These are phyloP conservation scores for Drosophila monieri DNA, from an alignment of 2,888 invertebrate genomes.

Conservation along the genomic window DNA sequence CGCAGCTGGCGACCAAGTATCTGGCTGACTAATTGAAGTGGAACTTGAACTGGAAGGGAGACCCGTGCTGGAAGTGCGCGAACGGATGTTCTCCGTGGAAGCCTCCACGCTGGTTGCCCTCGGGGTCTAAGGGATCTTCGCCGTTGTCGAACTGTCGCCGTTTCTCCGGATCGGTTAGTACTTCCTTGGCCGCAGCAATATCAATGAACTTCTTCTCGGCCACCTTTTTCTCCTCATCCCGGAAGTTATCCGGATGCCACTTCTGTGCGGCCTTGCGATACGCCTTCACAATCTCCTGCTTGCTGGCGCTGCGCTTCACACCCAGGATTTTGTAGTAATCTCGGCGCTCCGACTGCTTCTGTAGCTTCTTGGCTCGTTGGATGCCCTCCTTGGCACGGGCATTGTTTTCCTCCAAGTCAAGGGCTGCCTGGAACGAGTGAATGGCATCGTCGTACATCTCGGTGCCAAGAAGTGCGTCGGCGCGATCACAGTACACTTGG, in stretches of 20 bases:
- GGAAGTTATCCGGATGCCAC: constrained; percentile 99
- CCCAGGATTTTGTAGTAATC: constrained; percentile 96
- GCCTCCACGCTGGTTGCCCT: constrained; percentile 87
- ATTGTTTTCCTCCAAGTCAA: constrained; percentile 91
- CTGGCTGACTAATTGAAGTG: constrained; percentile 91
- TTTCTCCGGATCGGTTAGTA: constrained; percentile 94
- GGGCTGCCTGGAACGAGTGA: constrained; percentile 92
- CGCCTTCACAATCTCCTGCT: constrained; percentile 97
- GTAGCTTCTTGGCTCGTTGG: constrained; percentile 93
- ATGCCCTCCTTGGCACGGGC: constrained; percentile 95
- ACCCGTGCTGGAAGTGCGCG: constrained; percentile 92
- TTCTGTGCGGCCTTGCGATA: constrained; percentile 98
- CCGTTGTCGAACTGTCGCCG: constrained; percentile 97
- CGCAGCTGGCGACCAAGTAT: constrained; percentile 20
- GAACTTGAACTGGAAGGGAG: constrained; percentile 98
- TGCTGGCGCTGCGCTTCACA: constrained; percentile 94
- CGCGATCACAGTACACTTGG: constrained; percentile 93
- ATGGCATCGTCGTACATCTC: constrained; percentile 98
- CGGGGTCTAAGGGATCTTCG: constrained; percentile 98
- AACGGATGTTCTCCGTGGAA: constrained; percentile 89
- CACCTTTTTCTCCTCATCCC: constrained; percentile 94
- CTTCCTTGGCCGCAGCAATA: constrained; percentile 99
- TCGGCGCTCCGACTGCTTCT: constrained; percentile 95
- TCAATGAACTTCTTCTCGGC: constrained; percentile 99
- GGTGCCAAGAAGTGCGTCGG: constrained; percentile 94